These are phyloP conservation scores for Enteromius treurensis DNA, from an alignment of 2,797 vertebrate genomes.

Conservation along the genomic window DNA sequence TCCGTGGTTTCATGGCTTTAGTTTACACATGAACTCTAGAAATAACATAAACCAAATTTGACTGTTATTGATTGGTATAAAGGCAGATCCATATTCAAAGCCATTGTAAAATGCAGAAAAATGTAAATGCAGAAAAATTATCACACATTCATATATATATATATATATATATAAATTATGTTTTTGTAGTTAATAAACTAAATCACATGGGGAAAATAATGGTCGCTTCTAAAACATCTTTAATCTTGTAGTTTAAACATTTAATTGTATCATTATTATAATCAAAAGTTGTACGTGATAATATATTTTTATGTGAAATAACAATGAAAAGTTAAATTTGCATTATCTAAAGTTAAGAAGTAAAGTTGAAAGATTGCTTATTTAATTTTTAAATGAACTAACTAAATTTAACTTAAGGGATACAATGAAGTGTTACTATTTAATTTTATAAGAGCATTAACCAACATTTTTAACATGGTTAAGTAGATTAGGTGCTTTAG, in stretches of 20 bases:
- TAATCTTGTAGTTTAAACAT: neutral
- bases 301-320: neutral
- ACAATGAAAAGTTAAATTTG: neutral
- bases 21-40: neutral
- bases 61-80: neutral
- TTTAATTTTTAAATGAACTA: neutral
- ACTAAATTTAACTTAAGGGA: neutral
- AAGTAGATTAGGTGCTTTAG: neutral
- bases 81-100: neutral
- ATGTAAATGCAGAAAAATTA: neutral
- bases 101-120: neutral
- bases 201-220: neutral
- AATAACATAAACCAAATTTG: neutral
- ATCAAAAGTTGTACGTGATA: neutral
- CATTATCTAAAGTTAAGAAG: neutral
- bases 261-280: neutral
- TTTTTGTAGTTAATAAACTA: neutral
- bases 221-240: neutral
- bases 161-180: too few species aligned
- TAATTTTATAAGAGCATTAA: neutral
- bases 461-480: neutral
- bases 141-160: neutral
- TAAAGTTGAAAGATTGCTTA: neutral
- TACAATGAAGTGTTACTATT: neutral
- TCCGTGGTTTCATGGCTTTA: neutral